phyloP scores from a whole-genome alignment of 2,888 invertebrate genomes.

The Polymixis lichenea region DNA sequence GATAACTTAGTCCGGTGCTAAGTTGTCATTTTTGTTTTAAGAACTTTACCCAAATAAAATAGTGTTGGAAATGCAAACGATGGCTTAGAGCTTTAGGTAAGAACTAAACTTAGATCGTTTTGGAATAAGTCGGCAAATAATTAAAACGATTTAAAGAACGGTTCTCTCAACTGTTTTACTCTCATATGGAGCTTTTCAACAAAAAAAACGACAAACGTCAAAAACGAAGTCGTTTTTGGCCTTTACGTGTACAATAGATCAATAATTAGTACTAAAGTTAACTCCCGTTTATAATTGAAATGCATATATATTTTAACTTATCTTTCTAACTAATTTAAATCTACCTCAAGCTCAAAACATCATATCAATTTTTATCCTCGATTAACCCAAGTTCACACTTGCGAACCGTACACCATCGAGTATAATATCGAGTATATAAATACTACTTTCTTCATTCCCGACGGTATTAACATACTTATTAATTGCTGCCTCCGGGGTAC shows the following conservation, averaged over 20 bases:
- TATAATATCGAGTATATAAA: conserved; percentile 70
- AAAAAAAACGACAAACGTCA: too few species aligned
- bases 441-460: conserved; percentile 71
- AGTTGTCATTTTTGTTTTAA: too few species aligned
- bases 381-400: conserved; percentile 75
- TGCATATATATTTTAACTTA: conserved; percentile 1
- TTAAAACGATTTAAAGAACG: too few species aligned
- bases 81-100: too few species aligned
- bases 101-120: too few species aligned
- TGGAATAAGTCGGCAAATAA: too few species aligned
- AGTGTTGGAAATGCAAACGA: too few species aligned
- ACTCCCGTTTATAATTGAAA: not conserved
- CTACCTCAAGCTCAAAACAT: conserved; percentile 28
- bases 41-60: too few species aligned
- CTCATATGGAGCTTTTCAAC: not conserved
- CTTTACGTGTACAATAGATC: not conserved
- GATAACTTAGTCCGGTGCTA: too few species aligned
- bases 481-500: conserved; percentile 86
- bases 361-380: conserved; percentile 44
- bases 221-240: too few species aligned
- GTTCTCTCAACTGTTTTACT: not conserved
- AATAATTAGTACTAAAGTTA: not conserved
- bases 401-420: conserved; percentile 66
- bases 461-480: conserved; percentile 87
- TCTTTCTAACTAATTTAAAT: conserved; percentile 23